These are phyloP conservation scores for Hippasteria phrygiana DNA, from an alignment of 53 echinoderm and acorn worm species.

Conservation along the genomic window DNA sequence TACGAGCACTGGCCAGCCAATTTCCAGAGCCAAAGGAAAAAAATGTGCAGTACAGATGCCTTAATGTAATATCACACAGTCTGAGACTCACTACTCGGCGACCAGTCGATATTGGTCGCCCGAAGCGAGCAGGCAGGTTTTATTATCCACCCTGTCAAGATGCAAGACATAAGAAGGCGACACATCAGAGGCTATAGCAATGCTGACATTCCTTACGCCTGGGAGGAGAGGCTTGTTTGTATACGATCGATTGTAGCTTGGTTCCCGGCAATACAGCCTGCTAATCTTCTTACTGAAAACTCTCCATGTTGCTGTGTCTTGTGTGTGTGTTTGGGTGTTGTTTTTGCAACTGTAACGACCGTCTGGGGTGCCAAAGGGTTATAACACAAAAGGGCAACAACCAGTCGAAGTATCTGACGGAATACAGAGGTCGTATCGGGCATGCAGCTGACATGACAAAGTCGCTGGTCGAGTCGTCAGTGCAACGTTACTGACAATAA, in stretches of 20 bases:
- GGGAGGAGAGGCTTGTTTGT: constrained; percentile 3
- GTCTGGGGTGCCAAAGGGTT: not conserved
- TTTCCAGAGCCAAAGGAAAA: constrained; percentile 50
- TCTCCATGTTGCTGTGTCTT: constrained; percentile 8
- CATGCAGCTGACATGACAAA: not conserved
- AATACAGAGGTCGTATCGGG: not conserved
- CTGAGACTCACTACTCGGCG: constrained; percentile 19
- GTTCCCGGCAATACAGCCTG: constrained; percentile 6
- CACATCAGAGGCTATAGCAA: not conserved
- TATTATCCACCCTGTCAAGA: constrained; percentile 59
- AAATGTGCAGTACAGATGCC: constrained; percentile 58
- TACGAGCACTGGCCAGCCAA: constrained; percentile 34
- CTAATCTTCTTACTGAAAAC: not conserved
- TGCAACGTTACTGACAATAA: too few relatives aligned
- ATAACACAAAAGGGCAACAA: not conserved
- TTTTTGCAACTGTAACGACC: not conserved
- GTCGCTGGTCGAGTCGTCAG: not conserved
- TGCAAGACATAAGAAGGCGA: constrained; percentile 37
- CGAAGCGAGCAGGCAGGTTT: constrained; percentile 43
- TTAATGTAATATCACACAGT: constrained; percentile 59
- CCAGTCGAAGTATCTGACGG: not conserved
- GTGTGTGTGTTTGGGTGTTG: not conserved
- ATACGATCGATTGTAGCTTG: constrained; percentile 36
- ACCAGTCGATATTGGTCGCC: constrained; percentile 60
- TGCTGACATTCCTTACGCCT: constrained; percentile 15